Evolutionary conservation across 2,797 vertebrate species (phyloP).

Genomic region (Oryzias dopingdopingensis): DNA sequence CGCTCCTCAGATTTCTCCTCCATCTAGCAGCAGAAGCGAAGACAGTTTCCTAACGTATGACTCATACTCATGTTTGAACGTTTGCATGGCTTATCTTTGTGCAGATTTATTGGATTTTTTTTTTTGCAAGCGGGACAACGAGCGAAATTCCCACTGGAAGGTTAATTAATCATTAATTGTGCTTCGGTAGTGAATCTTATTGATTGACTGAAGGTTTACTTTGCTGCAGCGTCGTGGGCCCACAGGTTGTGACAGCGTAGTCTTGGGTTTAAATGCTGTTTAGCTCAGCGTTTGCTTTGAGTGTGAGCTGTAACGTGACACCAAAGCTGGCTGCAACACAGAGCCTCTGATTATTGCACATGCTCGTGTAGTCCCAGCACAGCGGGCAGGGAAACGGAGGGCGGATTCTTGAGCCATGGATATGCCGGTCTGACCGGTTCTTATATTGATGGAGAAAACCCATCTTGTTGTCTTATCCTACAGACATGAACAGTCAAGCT

Average conservation of each 20-base stretch:
- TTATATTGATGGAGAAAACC: conserved; percentile 15
- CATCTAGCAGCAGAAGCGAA: too few species aligned
- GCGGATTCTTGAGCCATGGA: conserved; percentile 39
- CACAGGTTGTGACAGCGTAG: not conserved
- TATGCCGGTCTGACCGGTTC: conserved; percentile 65
- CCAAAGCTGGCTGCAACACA: conserved; percentile 35
- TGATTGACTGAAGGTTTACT: not conserved
- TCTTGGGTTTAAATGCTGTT: not conserved
- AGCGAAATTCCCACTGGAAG: not conserved
- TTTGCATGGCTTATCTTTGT: not conserved
- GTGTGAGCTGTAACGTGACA: conserved; percentile 42
- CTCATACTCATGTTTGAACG: not conserved
- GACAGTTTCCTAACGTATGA: too few species aligned
- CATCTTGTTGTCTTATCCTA: conserved; percentile 19
- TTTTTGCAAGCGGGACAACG: not conserved
- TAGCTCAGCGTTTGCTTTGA: conserved; percentile 8
- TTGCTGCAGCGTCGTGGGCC: not conserved
- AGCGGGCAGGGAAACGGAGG: not conserved
- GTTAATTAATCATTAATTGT: conserved; percentile 1
- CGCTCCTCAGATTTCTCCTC: too few species aligned
- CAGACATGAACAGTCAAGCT: not conserved
- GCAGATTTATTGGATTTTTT: not conserved
- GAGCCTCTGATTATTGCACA: conserved; percentile 39
- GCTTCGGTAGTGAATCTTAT: not conserved
- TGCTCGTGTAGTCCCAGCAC: conserved; percentile 4